Evolutionary conservation across 2,113 vertebrate genomes (phyloP).

Genomic region (Canis aureus): DNA sequence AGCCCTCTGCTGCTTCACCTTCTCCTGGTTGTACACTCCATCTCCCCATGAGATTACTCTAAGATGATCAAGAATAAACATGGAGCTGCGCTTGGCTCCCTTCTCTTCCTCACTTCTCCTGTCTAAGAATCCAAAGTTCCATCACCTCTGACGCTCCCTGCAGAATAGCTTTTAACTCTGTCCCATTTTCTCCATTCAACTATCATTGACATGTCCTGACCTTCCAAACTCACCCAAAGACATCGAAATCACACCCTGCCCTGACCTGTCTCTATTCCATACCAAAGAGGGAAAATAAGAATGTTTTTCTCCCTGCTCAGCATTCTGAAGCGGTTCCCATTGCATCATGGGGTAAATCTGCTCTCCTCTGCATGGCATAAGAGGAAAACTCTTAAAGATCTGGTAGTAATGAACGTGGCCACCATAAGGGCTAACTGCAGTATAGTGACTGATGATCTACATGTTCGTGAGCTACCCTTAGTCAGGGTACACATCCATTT

Average conservation of each 20-base stretch:
- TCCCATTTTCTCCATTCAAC: neutral
- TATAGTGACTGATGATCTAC: neutral
- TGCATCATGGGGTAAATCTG: too few relatives aligned
- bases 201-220: neutral
- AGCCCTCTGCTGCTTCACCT: neutral
- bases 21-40: neutral
- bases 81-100: neutral
- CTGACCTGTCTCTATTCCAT: too few relatives aligned
- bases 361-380: accelerated
- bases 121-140: neutral
- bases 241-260: neutral
- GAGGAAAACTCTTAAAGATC: neutral
- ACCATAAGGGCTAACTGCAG: neutral
- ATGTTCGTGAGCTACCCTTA: neutral
- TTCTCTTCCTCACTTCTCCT: neutral
- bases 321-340: neutral
- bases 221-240: neutral
- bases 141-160: neutral
- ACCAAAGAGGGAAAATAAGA: neutral
- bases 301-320: neutral
- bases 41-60: neutral
- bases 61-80: neutral
- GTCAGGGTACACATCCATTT: neutral
- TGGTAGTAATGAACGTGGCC: accelerated
- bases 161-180: neutral